phyloP scores from a whole-genome alignment of 2,113 vertebrate species.

The Neogobius melanostomus region DNA sequence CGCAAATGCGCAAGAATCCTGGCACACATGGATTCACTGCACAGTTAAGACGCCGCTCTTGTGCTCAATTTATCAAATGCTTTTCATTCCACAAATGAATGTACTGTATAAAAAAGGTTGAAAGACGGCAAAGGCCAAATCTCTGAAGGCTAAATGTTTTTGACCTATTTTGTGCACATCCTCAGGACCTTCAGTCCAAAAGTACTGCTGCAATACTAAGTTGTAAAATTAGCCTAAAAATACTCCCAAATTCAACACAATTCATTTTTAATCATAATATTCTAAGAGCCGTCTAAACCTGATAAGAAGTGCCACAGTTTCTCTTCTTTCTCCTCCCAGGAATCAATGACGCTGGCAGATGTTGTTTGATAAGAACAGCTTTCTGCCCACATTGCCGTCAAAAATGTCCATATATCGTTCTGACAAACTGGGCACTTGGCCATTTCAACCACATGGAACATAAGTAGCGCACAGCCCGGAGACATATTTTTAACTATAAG shows the following conservation, averaged over 20 bases:
- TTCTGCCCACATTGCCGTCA: slow-evolving; percentile 46
- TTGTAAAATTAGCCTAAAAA: slow-evolving; percentile 47
- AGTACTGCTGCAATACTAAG: slow-evolving; percentile 30
- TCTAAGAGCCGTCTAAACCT: slow-evolving; percentile 71
- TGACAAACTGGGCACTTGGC: slow-evolving; percentile 51
- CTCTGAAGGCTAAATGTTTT: slow-evolving; percentile 48
- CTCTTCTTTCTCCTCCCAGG: slow-evolving; percentile 46
- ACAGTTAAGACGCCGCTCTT: not conserved
- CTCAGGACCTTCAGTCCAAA: slow-evolving; percentile 25
- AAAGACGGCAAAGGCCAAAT: slow-evolving; percentile 32
- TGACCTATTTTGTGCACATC: slow-evolving; percentile 61
- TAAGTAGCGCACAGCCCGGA: not conserved
- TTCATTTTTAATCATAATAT: slow-evolving; percentile 76
- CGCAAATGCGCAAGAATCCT: slow-evolving; percentile 29
- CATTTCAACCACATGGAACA: slow-evolving; percentile 35
- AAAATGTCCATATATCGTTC: slow-evolving; percentile 49
- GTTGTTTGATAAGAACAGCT: slow-evolving; percentile 73
- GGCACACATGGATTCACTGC: not conserved
- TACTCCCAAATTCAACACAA: slow-evolving; percentile 70
- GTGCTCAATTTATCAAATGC: slow-evolving; percentile 12
- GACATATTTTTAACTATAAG: slow-evolving; percentile 23
- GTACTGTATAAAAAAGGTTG: slow-evolving; percentile 13
- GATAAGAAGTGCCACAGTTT: slow-evolving; percentile 64
- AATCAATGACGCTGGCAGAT: slow-evolving; percentile 69
- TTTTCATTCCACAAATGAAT: slow-evolving; percentile 30